These are phyloP conservation scores for Notocelia uddmanniana DNA, from an alignment of 2,888 invertebrate genomes.

Conservation along the genomic window DNA sequence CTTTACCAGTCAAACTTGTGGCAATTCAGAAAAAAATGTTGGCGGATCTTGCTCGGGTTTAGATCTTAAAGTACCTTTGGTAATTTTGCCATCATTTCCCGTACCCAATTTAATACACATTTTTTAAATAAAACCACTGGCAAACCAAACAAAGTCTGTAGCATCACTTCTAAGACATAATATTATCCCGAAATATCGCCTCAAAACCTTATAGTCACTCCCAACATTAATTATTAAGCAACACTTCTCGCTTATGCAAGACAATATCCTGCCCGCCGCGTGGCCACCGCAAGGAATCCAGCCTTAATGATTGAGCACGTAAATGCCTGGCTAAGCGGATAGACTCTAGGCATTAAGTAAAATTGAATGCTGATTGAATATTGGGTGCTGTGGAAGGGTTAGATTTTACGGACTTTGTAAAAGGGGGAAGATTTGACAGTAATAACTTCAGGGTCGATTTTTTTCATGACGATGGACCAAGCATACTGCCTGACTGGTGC, in stretches of 20 bases:
- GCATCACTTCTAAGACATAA: too few relatives aligned
- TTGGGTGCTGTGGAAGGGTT: constrained; percentile 18
- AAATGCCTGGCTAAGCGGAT: constrained; percentile 58
- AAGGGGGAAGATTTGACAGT: neutral
- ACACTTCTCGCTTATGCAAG: constrained; percentile 22
- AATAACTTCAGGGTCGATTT: too few relatives aligned
- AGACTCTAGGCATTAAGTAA: constrained; percentile 25
- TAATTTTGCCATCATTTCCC: too few relatives aligned
- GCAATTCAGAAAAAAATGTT: too few relatives aligned
- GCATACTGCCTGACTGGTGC: too few relatives aligned
- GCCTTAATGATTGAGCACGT: constrained; percentile 74
- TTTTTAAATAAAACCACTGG: too few relatives aligned
- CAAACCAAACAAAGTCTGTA: too few relatives aligned
- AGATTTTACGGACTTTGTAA: neutral
- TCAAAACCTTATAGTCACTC: neutral
- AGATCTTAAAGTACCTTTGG: too few relatives aligned
- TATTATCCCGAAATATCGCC: neutral
- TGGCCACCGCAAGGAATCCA: constrained; percentile 69
- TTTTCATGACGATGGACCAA: too few relatives aligned
- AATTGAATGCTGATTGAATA: constrained; percentile 31
- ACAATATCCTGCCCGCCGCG: constrained; percentile 36
- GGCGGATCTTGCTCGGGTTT: too few relatives aligned
- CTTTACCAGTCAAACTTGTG: too few relatives aligned
- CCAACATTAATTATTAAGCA: constrained; percentile 4
- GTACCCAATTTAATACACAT: too few relatives aligned